These are phyloP conservation scores for Odocoileus hemionus DNA, from an alignment of 2,113 vertebrate species.

Conservation along the genomic window DNA sequence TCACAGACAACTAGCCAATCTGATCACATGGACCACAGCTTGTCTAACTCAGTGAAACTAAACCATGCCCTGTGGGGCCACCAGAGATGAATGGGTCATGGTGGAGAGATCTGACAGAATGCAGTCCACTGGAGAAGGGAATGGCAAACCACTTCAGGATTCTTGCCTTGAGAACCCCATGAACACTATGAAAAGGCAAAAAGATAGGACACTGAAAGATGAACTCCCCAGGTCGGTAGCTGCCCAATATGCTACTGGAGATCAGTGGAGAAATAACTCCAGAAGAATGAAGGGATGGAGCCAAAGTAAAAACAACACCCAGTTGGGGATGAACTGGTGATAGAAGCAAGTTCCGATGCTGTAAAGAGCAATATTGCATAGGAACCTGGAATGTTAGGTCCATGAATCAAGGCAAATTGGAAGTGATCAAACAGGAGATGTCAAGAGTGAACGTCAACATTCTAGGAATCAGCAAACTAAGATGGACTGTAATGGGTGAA, in stretches of 20 bases:
- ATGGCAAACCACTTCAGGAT: neutral
- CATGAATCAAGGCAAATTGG: too few relatives aligned
- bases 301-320: too few relatives aligned
- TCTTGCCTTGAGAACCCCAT: neutral
- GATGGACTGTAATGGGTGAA: too few relatives aligned
- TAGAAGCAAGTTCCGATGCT: too few relatives aligned
- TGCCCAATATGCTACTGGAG: neutral
- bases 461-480: too few relatives aligned
- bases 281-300: too few relatives aligned
- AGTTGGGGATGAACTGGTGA: too few relatives aligned
- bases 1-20: too few relatives aligned
- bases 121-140: neutral
- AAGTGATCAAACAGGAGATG: too few relatives aligned
- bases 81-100: rapidly evolving
- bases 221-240: neutral
- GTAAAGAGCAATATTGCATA: too few relatives aligned
- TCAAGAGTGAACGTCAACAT: too few relatives aligned
- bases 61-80: neutral
- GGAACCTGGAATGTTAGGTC: too few relatives aligned
- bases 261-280: neutral
- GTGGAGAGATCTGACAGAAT: neutral
- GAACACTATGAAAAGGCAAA: neutral
- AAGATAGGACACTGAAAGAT: neutral
- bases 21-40: neutral
- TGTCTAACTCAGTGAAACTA: neutral